These are phyloP conservation scores for Deroplatys truncata DNA, from an alignment of 2,888 invertebrate species.

Conservation along the genomic window DNA sequence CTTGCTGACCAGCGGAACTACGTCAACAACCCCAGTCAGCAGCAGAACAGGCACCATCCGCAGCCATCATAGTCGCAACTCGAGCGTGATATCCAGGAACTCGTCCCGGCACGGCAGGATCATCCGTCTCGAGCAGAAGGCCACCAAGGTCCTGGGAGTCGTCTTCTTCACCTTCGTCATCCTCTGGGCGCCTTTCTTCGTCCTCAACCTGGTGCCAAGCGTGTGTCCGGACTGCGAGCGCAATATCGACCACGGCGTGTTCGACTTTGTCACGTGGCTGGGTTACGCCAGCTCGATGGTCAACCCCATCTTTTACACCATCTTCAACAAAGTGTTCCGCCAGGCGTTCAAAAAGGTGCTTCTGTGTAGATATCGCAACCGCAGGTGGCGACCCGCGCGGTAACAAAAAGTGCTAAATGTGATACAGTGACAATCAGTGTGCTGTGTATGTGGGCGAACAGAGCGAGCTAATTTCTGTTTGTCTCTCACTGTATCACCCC, in stretches of 20 bases:
- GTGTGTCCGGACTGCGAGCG: constrained; percentile 77
- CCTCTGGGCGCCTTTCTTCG: constrained; percentile 94
- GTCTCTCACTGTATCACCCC: not conserved
- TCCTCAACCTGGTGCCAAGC: constrained; percentile 79
- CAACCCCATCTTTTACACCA: constrained; percentile 93
- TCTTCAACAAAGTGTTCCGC: constrained; percentile 90
- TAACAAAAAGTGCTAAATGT: constrained; percentile 5
- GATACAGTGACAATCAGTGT: not conserved
- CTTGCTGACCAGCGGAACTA: constrained; percentile 39
- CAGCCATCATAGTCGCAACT: constrained; percentile 72
- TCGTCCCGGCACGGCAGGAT: constrained; percentile 79
- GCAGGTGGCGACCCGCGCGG: constrained; percentile 25
- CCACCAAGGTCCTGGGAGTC: constrained; percentile 90
- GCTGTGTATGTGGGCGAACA: not conserved
- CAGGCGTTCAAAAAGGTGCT: constrained; percentile 86
- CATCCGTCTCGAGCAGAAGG: constrained; percentile 88
- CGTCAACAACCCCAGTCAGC: constrained; percentile 3
- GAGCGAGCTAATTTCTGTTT: not conserved
- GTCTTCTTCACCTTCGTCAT: constrained; percentile 93
- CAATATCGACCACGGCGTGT: constrained; percentile 70
- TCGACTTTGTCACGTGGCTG: constrained; percentile 86
- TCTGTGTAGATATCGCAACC: constrained; percentile 61
- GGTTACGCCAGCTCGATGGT: constrained; percentile 94
- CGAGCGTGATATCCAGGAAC: constrained; percentile 69
- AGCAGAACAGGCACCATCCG: constrained; percentile 53